Evolutionary conservation across 2,888 invertebrate species (phyloP).

Genomic region (Megalurothrips usitatus): DNA sequence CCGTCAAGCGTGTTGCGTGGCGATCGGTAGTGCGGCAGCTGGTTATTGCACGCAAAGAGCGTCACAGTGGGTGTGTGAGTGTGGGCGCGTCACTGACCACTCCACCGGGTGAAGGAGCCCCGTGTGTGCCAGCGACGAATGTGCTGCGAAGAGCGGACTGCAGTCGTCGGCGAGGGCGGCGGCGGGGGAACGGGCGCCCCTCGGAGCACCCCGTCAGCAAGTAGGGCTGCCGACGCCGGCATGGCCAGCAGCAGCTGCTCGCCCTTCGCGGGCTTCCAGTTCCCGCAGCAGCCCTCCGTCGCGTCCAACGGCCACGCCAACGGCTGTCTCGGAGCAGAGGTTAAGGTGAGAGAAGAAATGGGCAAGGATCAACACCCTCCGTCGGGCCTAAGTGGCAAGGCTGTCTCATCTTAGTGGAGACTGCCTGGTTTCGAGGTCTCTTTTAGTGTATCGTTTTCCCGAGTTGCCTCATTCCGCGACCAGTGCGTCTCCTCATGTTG

Average conservation of each 20-base stretch:
- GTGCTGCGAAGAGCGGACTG: background rate
- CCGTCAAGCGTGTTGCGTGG: background rate
- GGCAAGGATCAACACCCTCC: too few relatives aligned
- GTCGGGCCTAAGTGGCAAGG: too few relatives aligned
- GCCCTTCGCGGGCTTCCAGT: background rate
- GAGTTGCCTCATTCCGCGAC: too few relatives aligned
- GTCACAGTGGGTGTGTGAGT: background rate
- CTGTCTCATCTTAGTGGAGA: background rate
- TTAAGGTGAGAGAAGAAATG: background rate
- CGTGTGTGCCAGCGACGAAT: background rate
- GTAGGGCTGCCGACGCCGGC: background rate
- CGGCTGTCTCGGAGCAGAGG: background rate
- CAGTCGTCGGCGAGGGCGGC: too few relatives aligned
- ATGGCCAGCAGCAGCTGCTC: background rate
- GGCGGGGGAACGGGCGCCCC: too few relatives aligned
- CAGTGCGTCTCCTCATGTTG: background rate
- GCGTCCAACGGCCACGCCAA: background rate
- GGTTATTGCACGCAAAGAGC: too few relatives aligned
- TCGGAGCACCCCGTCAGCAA: too few relatives aligned
- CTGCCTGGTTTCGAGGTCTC: too few relatives aligned
- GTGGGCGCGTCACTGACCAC: background rate
- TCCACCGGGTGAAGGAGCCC: background rate
- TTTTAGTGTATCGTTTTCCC: too few relatives aligned
- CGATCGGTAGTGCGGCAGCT: too few relatives aligned
- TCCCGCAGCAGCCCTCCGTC: background rate